Evolutionary conservation across 2,888 invertebrate species (phyloP).

Genomic region (Sinhomidia bicolor): DNA sequence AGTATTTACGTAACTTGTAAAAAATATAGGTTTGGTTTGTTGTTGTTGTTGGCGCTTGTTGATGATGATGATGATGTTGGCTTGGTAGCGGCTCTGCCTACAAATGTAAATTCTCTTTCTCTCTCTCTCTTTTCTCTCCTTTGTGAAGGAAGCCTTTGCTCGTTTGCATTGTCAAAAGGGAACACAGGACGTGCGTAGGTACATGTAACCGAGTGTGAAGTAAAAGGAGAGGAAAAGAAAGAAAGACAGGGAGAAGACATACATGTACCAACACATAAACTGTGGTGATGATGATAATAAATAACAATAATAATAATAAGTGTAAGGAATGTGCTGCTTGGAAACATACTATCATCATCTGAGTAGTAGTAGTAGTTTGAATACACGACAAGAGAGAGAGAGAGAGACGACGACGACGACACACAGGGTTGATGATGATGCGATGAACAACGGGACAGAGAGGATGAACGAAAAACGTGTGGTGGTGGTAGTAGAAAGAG

Average conservation of each 20-base stretch:
- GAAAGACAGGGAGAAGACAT: too few relatives aligned
- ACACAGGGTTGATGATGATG: too few relatives aligned
- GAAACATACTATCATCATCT: not conserved
- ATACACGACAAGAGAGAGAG: not conserved
- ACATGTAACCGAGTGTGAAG: not conserved
- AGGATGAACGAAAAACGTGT: not conserved
- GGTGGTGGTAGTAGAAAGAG: too few relatives aligned
- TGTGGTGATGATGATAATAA: too few relatives aligned
- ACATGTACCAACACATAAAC: too few relatives aligned
- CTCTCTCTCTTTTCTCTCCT: too few relatives aligned
- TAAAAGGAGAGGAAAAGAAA: not conserved
- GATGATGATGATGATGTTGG: not conserved
- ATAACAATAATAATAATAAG: not conserved
- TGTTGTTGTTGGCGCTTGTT: too few relatives aligned
- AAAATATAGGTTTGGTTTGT: not conserved
- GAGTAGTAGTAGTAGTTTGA: too few relatives aligned
- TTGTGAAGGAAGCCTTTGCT: not conserved
- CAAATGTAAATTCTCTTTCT: not conserved
- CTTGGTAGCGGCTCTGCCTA: not conserved
- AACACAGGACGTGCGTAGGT: not conserved
- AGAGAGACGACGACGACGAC: not conserved
- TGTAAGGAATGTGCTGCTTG: not conserved
- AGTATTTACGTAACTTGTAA: not conserved
- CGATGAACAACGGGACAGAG: too few relatives aligned
- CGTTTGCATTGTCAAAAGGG: slow-evolving; percentile 13